Conservation (phyloP, 1,140 invertebrate genomes). For the Trichonephila clavata region DNA sequence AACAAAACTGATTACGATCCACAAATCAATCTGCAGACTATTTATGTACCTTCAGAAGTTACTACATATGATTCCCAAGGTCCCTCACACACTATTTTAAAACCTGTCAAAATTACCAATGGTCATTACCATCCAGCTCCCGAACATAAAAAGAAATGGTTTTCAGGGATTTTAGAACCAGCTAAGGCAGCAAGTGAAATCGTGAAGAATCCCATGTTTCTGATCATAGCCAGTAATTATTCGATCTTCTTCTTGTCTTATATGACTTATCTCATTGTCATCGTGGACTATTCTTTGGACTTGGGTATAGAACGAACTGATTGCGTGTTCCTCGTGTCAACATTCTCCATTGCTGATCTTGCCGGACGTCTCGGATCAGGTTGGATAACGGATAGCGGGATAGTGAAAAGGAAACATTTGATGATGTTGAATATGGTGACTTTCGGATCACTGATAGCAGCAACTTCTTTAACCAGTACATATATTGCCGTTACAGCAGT, state of each 20-base stretch:
- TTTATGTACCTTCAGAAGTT: conserved; percentile 4
- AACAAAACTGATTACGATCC: conserved; percentile 44
- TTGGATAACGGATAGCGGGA: conserved; percentile 76
- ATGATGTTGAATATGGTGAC: conserved; percentile 70
- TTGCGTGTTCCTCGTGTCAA: conserved; percentile 74
- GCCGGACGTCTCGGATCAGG: conserved; percentile 76
- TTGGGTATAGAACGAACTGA: conserved; percentile 61
- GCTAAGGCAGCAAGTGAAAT: conserved; percentile 37
- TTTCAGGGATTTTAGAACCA: conserved; percentile 32
- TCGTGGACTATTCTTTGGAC: conserved; percentile 78
- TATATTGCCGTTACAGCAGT: conserved; percentile 72
- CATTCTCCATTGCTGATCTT: conserved; percentile 77
- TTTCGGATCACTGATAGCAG: conserved; percentile 63
- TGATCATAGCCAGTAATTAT: conserved; percentile 72
- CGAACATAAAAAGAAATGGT: neutral
- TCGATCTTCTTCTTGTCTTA: conserved; percentile 73
- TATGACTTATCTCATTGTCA: conserved; percentile 77
- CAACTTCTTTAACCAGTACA: conserved; percentile 64
- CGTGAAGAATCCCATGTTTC: conserved; percentile 72
- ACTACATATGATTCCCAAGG: neutral
- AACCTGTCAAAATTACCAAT: neutral
- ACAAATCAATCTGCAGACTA: conserved; percentile 47
- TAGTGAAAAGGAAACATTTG: conserved; percentile 73
- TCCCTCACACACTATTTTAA: neutral
- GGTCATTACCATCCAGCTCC: neutral